Base-by-base conservation (phyloP, 2,888 invertebrate genomes). In the Cistogaster globosa region DNA sequence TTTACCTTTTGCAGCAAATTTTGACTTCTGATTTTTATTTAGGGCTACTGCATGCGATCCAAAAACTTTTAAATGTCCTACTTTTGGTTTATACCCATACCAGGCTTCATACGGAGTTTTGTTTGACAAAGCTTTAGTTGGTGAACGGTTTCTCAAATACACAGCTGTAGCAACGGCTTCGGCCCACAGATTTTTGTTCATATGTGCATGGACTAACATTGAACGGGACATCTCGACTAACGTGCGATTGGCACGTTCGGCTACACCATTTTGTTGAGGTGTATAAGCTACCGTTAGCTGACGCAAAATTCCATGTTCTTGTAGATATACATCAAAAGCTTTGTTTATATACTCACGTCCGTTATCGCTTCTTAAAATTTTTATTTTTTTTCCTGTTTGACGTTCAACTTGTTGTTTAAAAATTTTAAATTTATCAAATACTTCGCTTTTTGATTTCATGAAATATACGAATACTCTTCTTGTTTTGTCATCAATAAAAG, bases 151-250 rank as follows among this genome's bases (percentile, higher is more conserved):
- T 38, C 84, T 68, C 48, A 87, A 20, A 36, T 87, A 87, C 7
- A 71, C 86, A 77, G 85, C 32, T 58, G 77, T 38, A 48, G 68
- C 42, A 42, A 42, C 42, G 12, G 42, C 42, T 12, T 42, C 42
- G 11, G 42, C 42, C 42, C 42, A 42, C n/a, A 88, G 69, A 20
- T 77, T 36, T 62, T 86, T 89, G 88, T 38, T 87, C 1, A 89
- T 18, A 4, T 79, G 79, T 38, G 87, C 68, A 20, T 89, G 83
- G 0, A 86, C 20, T 48, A 91, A 55, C 88, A 91, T 88, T 11
- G 87, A 79, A 12, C 90, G 79, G 2, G 89, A 89, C 77, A 87
- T 87, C 53, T 90, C 89, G 9, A 42, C 42, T 42, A 42, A 42
- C 9, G 42, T 42, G 12, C 42, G 42, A 69, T 87, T 86, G 0